Conservation (phyloP, 2,113 vertebrate genomes). For the Oenanthe oenanthe region DNA sequence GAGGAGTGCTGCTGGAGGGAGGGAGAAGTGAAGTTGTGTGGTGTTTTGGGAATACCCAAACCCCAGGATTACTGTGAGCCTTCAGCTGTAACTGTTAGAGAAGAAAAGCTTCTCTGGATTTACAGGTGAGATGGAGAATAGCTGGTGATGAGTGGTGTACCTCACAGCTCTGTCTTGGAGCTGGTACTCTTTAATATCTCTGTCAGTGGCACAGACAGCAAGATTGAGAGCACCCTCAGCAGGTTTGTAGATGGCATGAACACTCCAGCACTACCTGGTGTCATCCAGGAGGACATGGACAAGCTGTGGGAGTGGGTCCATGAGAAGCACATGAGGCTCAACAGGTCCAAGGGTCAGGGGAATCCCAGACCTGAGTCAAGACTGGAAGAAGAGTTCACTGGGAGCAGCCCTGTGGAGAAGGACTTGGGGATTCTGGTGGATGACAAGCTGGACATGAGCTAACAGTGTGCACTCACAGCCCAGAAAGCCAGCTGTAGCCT, state of each 20-base stretch:
- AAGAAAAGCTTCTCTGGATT: background rate
- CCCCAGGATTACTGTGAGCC: background rate
- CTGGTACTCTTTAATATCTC: background rate
- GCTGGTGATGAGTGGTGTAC: no score
- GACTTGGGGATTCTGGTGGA: background rate
- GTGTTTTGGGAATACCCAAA: background rate
- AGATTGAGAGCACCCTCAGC: background rate
- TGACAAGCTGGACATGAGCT: background rate
- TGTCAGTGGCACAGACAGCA: no score
- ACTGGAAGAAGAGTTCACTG: rapidly evolving
- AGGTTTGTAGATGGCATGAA: background rate
- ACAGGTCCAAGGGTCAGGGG: background rate
- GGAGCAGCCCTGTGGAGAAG: background rate
- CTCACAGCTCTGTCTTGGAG: background rate
- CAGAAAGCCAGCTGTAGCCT: no score
- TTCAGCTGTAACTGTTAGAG: background rate
- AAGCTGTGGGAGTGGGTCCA: background rate
- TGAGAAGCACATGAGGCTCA: rapidly evolving
- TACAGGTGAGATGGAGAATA: background rate
- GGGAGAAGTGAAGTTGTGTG: background rate
- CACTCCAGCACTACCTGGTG: no score
- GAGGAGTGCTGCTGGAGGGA: background rate
- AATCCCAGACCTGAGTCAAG: rapidly evolving
- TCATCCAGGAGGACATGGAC: background rate
- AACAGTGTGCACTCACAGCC: background rate